Evolutionary conservation across 2,888 invertebrate species (phyloP), one percentile per base, ranked within the genome.

Genomic region (Eurytoma adleriae): DNA sequence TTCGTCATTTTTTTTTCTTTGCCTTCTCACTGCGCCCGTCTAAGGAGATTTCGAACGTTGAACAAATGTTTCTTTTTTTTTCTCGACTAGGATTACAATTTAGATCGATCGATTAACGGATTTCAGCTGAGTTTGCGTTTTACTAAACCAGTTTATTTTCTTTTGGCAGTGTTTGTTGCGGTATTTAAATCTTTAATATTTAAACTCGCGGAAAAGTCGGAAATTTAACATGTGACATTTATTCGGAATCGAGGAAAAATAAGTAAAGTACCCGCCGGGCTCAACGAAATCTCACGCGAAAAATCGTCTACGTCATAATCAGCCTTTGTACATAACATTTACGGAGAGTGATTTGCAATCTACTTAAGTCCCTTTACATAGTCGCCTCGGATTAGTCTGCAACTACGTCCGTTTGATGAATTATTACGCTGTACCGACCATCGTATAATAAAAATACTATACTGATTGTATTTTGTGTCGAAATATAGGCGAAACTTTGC

Each of bases 341-440:
- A 71, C 57, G 59, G 62, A 86, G 78, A 86, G 86, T 88, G 88
- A 89, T 89, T 88, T 88, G 87, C 88, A 89, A 88, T 87, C 87
- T 89, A 88, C 89, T 89, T 89, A 89, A 88, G 86, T 87, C 86
- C 67, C 81, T 48, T 64, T 18, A 66, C 50, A 30, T 72, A 72
- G 81, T 82, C 78, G 83, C 81, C 82, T 84, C 83, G 79, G 83
- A 84, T 79, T 84, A 80, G 82, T 81, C 57, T 50, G 61, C 67
- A 56, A 78, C 20, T 80, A 61, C 57, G 69, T 72, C 16, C 30
- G 59, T 61, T 68, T 72, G 57, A 68, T 73, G 20, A 71, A 27
- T 71, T 61, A 76, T 78, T 57, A 75, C 75, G 40, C 40, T 40
- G 10, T 40, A 40, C 10, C 68, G 59, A 78, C 27, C 40, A 24